phyloP scores from a whole-genome alignment of 2,888 invertebrate species.

The Archips crataeganus region DNA sequence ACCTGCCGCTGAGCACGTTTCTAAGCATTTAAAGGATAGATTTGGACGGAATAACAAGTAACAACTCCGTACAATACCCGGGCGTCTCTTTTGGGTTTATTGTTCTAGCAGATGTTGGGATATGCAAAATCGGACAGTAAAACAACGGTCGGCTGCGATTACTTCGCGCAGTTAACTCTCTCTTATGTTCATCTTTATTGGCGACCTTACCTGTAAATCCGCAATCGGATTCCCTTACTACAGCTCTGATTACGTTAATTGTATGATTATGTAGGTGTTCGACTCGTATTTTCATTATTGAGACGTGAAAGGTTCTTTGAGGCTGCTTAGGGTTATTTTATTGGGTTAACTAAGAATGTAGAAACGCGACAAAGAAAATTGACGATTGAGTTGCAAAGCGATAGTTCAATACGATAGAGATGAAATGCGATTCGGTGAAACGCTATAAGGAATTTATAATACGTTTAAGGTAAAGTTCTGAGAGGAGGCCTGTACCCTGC shows the following conservation, averaged over 20 bases:
- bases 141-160: conserved; percentile 71
- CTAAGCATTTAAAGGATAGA: conserved; percentile 66
- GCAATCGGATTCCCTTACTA: conserved; percentile 69
- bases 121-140: conserved; percentile 80
- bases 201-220: conserved; percentile 77
- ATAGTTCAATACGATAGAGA: too few relatives aligned
- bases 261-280: conserved; percentile 11
- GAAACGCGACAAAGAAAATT: too few relatives aligned
- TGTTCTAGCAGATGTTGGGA: conserved; percentile 78
- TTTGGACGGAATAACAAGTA: conserved; percentile 66
- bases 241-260: conserved; percentile 63
- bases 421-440: too few relatives aligned
- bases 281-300: conserved; percentile 2
- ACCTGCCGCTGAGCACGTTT: conserved; percentile 60
- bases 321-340: not conserved
- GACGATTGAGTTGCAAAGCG: too few relatives aligned
- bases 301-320: conserved; percentile 14
- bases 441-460: too few relatives aligned
- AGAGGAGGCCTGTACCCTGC: too few relatives aligned
- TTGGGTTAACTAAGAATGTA: not conserved
- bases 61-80: conserved; percentile 60
- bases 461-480: too few relatives aligned
- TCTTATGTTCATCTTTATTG: conserved; percentile 79
- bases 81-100: conserved; percentile 73
- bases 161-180: conserved; percentile 77